Conservation (phyloP, 2,113 vertebrate species). For the Sclerurus mexicanus region DNA sequence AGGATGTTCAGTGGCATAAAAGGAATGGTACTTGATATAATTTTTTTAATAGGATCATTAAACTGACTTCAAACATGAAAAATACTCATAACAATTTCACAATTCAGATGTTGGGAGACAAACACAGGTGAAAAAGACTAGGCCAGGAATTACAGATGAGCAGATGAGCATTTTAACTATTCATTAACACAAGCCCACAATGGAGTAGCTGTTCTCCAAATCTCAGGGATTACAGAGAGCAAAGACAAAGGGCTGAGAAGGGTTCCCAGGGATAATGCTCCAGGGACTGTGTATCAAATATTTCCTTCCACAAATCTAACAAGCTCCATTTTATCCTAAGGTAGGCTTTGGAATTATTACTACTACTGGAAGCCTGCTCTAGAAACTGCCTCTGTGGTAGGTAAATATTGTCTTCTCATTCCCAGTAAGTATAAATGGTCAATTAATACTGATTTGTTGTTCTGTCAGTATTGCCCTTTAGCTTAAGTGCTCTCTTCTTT, state of each 20-base stretch:
- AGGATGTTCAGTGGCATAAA: background rate
- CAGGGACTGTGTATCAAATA: background rate
- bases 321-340: background rate
- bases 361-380: background rate
- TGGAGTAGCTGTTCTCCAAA: background rate
- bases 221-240: background rate
- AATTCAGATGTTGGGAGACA: background rate
- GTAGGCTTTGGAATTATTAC: background rate
- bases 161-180: background rate
- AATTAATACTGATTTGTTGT: slow-evolving; percentile 14
- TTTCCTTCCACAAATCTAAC: background rate
- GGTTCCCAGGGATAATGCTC: background rate
- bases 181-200: background rate
- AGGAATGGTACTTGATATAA: background rate
- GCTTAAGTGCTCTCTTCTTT: background rate
- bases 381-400: background rate
- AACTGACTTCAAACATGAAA: background rate
- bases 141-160: background rate
- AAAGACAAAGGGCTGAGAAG: background rate
- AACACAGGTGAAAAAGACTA: background rate
- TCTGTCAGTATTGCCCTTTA: slow-evolving; percentile 8
- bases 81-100: background rate
- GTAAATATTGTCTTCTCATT: background rate
- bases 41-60: background rate
- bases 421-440: background rate